Conservation (phyloP, 2,888 invertebrate species). For the Campoletis raptor region DNA sequence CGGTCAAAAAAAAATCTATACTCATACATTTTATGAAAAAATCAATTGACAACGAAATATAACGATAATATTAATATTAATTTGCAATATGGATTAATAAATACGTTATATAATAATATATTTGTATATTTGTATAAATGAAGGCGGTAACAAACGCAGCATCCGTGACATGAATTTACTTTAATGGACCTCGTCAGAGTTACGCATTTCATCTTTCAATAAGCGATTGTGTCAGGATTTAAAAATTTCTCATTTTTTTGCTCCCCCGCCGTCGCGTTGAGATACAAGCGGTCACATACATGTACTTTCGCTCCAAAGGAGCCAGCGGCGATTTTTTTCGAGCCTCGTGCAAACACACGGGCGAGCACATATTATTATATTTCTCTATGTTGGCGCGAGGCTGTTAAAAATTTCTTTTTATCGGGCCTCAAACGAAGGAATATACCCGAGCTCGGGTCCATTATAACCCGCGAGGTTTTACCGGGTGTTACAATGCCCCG, state of each 20-base stretch:
- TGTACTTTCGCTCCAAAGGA: conserved; percentile 60
- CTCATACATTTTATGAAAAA: background rate
- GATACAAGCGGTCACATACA: background rate
- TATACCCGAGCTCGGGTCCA: background rate
- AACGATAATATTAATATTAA: background rate
- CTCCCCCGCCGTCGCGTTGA: background rate
- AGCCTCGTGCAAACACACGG: conserved; percentile 16
- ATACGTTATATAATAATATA: background rate
- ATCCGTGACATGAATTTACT: conserved; percentile 64
- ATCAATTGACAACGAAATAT: background rate
- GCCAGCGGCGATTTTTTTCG: conserved; percentile 59
- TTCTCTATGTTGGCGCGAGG: conserved; percentile 2
- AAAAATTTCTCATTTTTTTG: conserved; percentile 60
- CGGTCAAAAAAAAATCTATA: background rate
- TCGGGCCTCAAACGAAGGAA: background rate
- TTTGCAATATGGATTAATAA: background rate
- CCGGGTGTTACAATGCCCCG: conserved; percentile 38
- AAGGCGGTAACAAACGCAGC: conserved; percentile 18
- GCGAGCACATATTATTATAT: background rate
- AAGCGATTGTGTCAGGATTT: conserved; percentile 61
- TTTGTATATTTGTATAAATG: background rate
- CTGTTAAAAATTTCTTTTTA: conserved; percentile 23
- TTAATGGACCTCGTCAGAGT: conserved; percentile 64
- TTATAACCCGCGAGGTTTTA: conserved; percentile 25
- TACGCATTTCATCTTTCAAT: conserved; percentile 65